Base-by-base conservation (phyloP, 2,113 vertebrate genomes). In the Meriones unguiculatus region DNA sequence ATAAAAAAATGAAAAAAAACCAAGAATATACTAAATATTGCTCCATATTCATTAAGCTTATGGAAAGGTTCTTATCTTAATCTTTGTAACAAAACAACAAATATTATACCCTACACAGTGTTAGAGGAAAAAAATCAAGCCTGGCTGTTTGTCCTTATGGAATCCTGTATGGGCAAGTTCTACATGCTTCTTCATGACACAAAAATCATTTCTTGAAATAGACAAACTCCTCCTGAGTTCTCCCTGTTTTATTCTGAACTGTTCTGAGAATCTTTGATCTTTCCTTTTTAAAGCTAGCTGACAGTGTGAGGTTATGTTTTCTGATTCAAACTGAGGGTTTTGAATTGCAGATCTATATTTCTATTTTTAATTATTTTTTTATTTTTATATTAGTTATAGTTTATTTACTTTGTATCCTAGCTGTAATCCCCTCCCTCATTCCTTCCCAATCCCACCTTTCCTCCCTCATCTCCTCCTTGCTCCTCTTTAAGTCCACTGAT, bases 231-330 rank as follows among this genome's bases (percentile, higher is more conserved):
- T 57, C 46, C 50, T 67, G 72, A 35, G 1, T 77, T 75, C 38
- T 70, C 46, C 78, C 24, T 90, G 64, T 91, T 97, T 13, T 89
- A 94, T 13, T 69, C 14, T 22, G n/a, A 89, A 77, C 46, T 85
- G 6, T 86, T 95, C 17, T 91, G 11, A 0, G 4, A 64, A 10
- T 84, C 73, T 95, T 90, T 95, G 92, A 96, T 69, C 50, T 46
- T 92, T 89, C 25, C 12, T 22, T 73, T 96, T 20, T 28, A 97
- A 95, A 98, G 25, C 15, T 86, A 41, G 9, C n/a, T 89, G 9
- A 93, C 92, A 97, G 94, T 87, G 88, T 78, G 46, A 91, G 35
- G 64, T 76, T 90, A 97, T 97, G 64, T 96, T 96, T 97, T 96
- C 69, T 93, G 50, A 73, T 89, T 94, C 82, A 95, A 93, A 97